Percentiles rank a stretch among this genome's conserved stretches.
phyloP scores from a whole-genome alignment of 2,113 vertebrate genomes.

The Varanus salvator region DNA sequence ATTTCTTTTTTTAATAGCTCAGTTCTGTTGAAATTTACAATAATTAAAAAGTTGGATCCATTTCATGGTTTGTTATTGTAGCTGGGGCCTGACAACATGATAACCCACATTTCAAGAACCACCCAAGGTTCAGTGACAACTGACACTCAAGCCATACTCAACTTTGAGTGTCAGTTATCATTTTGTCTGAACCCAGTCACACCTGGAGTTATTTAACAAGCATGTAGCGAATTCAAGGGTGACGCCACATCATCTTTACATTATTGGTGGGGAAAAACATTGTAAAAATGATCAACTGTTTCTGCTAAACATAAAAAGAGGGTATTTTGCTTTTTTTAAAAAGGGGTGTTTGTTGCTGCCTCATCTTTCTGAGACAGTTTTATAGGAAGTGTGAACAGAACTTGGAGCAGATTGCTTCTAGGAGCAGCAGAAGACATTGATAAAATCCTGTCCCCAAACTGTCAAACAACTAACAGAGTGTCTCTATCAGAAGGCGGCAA shows the following conservation, averaged over 20 bases:
- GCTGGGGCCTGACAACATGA: too few species aligned
- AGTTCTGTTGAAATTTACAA: too few species aligned
- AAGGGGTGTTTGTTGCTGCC: too few species aligned
- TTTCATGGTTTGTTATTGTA: too few species aligned
- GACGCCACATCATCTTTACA: not conserved
- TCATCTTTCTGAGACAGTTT: not conserved
- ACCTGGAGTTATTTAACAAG: not conserved
- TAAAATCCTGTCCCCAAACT: not conserved
- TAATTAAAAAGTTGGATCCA: too few species aligned
- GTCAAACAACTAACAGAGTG: not conserved
- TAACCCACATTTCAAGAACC: too few species aligned
- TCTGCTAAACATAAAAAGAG: not conserved
- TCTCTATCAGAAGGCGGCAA: not conserved
- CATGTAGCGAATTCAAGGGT: not conserved
- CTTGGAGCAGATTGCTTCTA: not conserved
- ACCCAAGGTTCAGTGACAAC: too few species aligned
- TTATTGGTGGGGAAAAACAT: not conserved
- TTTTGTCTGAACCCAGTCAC: too few species aligned
- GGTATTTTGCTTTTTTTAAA: not conserved
- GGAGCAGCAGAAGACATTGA: not conserved
- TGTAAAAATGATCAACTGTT: not conserved
- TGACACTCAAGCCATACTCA: too few species aligned
- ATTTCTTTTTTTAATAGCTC: too few species aligned
- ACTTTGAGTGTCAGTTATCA: too few species aligned
- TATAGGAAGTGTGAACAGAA: not conserved